phyloP scores from a whole-genome alignment of 2,113 vertebrate species.

The Himantopus leucocephalus region DNA sequence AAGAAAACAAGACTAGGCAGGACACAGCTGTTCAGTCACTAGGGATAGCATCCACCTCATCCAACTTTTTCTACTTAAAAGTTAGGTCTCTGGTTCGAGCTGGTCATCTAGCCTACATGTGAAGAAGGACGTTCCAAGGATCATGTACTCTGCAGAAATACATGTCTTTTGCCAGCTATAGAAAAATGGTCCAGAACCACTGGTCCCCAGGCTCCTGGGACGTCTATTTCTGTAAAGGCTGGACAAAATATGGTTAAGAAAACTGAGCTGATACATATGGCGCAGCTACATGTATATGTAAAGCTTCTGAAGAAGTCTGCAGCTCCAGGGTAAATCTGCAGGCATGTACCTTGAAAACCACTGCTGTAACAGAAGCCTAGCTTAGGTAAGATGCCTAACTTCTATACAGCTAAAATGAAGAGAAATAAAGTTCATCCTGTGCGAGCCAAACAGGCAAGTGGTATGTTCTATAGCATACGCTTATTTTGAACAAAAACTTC shows the following conservation, averaged over 20 bases:
- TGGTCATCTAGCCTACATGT: background rate
- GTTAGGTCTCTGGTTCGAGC: background rate
- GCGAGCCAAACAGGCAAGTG: fast-evolving
- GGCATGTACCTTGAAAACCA: background rate
- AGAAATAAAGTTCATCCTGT: background rate
- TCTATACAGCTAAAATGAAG: background rate
- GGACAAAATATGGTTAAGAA: background rate
- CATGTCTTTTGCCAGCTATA: background rate
- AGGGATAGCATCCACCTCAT: background rate
- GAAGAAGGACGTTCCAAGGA: background rate
- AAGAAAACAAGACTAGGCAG: background rate
- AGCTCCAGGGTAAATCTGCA: background rate
- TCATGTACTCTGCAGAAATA: background rate
- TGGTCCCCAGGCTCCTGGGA: background rate
- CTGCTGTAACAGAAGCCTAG: background rate
- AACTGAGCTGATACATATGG: background rate
- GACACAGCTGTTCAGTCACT: background rate
- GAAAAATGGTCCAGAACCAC: background rate
- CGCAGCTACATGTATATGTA: fast-evolving
- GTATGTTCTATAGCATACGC: background rate
- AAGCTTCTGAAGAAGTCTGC: background rate
- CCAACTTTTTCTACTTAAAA: background rate
- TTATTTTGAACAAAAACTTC: background rate
- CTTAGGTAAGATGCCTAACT: background rate
- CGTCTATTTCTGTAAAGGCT: background rate